Percentiles rank a stretch among this genome's conserved stretches.
Conservation (phyloP, 2,113 vertebrate species). For the Caranx ignobilis region DNA sequence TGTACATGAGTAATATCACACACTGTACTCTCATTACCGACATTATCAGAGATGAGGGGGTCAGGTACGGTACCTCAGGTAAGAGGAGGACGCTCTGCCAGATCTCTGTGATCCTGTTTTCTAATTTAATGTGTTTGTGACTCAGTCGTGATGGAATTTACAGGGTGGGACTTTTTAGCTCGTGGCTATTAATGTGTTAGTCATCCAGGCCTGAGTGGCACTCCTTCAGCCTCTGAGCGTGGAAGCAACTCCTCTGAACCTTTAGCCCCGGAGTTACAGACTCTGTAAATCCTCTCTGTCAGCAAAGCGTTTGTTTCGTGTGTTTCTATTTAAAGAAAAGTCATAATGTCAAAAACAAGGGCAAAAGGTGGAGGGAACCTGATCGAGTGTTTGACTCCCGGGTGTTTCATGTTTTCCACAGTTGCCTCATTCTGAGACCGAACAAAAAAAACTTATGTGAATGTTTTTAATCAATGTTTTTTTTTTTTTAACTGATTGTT, state of each 20-base stretch:
- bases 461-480: background rate
- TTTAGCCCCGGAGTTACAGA: slow-evolving; percentile 35
- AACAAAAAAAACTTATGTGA: background rate
- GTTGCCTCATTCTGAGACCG: background rate
- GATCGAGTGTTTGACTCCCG: background rate
- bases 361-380: background rate
- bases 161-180: slow-evolving; percentile 58
- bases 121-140: slow-evolving; percentile 58
- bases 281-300: slow-evolving; percentile 17
- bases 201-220: slow-evolving; percentile 59
- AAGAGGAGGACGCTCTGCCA: slow-evolving; percentile 13
- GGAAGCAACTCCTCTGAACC: slow-evolving; percentile 34
- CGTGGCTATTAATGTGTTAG: slow-evolving; percentile 64
- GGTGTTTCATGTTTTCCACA: background rate
- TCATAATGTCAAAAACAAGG: slow-evolving; percentile 24
- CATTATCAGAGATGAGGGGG: background rate
- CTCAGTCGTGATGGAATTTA: slow-evolving; percentile 66
- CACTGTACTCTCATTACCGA: background rate
- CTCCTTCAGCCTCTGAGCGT: slow-evolving; percentile 56
- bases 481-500: background rate
- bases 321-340: slow-evolving; percentile 29
- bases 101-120: slow-evolving; percentile 34
- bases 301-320: slow-evolving; percentile 38
- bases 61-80: slow-evolving; percentile 22
- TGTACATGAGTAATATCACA: background rate